These are phyloP conservation scores for Monopterus albus DNA, from an alignment of 2,113 vertebrate species.

Conservation along the genomic window DNA sequence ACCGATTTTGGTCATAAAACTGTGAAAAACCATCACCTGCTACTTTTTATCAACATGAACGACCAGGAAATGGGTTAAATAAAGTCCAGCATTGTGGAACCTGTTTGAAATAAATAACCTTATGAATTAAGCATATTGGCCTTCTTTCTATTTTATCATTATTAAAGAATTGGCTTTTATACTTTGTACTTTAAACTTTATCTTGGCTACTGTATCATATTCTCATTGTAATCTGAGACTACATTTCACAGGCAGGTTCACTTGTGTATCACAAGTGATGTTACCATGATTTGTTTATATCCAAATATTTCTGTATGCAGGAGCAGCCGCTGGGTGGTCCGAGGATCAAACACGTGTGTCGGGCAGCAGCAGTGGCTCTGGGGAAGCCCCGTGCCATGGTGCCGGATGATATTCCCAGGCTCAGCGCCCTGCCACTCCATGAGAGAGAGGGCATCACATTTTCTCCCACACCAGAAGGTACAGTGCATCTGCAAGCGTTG, in stretches of 20 bases:
- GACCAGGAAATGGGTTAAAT: too few species aligned
- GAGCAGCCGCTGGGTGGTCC: constrained; percentile 86
- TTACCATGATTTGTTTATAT: not conserved
- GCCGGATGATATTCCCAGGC: constrained; percentile 90
- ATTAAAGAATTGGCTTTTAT: too few species aligned
- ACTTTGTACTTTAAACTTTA: too few species aligned
- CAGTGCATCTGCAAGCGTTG: not conserved
- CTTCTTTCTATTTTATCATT: too few species aligned
- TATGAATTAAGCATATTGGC: too few species aligned
- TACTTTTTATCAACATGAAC: too few species aligned
- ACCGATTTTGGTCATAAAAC: too few species aligned
- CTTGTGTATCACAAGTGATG: not conserved
- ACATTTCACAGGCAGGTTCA: not conserved
- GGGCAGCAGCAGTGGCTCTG: constrained; percentile 90
- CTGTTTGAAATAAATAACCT: too few species aligned
- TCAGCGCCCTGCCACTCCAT: constrained; percentile 90
- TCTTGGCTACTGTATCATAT: not conserved
- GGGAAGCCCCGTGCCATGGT: constrained; percentile 92
- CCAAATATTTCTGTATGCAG: constrained; percentile 53
- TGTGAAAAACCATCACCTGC: too few species aligned
- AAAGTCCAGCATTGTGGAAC: too few species aligned
- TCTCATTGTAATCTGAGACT: not conserved
- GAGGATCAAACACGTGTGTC: constrained; percentile 92
- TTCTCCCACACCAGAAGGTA: constrained; percentile 84
- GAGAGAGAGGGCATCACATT: constrained; percentile 87